Conservation (phyloP, 2,797 vertebrate species). For the Loriculus beryllinus region DNA sequence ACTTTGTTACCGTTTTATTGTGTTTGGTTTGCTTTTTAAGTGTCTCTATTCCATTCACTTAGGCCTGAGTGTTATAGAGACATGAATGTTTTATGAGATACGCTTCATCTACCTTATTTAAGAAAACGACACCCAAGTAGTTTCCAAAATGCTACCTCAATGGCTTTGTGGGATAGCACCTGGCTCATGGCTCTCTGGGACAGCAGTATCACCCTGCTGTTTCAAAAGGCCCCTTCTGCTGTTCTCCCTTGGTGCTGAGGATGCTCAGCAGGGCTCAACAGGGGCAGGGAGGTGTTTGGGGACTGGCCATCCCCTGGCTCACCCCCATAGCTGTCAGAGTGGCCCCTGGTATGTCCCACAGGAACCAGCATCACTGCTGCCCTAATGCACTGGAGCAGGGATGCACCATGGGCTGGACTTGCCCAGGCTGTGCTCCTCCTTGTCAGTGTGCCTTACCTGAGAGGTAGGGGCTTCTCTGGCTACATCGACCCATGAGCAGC, state of each 20-base stretch:
- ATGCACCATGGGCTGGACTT: neutral
- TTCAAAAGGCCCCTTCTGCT: neutral
- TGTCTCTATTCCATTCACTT: constrained; percentile 15
- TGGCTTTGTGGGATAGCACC: neutral
- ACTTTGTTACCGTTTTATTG: constrained; percentile 8
- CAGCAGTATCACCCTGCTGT: neutral
- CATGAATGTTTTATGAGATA: constrained; percentile 1
- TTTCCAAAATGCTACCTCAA: neutral
- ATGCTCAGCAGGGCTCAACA: neutral
- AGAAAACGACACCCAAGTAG: neutral
- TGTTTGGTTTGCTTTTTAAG: neutral
- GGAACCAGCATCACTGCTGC: neutral
- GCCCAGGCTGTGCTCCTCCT: neutral
- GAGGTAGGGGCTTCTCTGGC: neutral
- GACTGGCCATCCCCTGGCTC: neutral
- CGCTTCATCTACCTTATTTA: neutral
- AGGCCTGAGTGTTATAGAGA: neutral
- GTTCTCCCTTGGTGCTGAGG: neutral
- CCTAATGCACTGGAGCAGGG: neutral
- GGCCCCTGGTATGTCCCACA: neutral
- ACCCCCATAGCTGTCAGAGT: neutral
- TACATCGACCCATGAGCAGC: accelerated
- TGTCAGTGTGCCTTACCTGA: neutral
- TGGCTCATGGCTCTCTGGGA: neutral
- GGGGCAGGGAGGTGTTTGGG: neutral